Evolutionary conservation across 30 jellyfish, hydroid and myxozoan species (phyloP).

Genomic region (Chrysaora quinquecirrha): DNA sequence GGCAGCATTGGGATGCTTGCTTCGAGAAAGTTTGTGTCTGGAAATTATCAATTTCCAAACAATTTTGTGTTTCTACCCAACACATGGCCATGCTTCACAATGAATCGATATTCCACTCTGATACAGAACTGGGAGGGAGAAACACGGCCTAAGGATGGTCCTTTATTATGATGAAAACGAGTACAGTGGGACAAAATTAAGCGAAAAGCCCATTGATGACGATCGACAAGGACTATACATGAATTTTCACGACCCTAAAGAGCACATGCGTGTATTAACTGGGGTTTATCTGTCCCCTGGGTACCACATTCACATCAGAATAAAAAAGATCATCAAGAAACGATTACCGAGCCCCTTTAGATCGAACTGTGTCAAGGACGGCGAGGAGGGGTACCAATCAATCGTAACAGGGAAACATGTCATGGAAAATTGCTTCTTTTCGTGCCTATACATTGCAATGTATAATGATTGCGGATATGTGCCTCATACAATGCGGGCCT

Average conservation of each 20-base stretch:
- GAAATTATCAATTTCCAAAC: conserved; percentile 15
- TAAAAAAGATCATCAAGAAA: background rate
- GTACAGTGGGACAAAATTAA: background rate
- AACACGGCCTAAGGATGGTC: conserved; percentile 29
- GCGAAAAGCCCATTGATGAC: background rate
- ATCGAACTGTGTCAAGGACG: conserved; percentile 2
- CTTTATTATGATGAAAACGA: conserved; percentile 21
- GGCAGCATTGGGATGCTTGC: background rate
- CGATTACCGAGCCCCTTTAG: conserved; percentile 5
- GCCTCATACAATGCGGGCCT: background rate
- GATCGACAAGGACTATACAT: background rate
- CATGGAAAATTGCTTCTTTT: background rate
- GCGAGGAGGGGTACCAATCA: background rate
- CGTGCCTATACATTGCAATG: background rate
- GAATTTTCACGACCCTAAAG: conserved; percentile 16
- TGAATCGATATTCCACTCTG: background rate
- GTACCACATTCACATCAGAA: background rate
- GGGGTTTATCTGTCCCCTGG: conserved; percentile 9
- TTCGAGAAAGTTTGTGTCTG: background rate
- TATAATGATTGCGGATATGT: background rate
- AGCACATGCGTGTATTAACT: background rate
- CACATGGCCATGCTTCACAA: conserved; percentile 44
- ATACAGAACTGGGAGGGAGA: conserved; percentile 15
- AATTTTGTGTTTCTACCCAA: background rate
- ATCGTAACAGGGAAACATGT: background rate